phyloP scores from a whole-genome alignment of 92 coral and sea anemone genomes.

The Palythoa grandiflora region DNA sequence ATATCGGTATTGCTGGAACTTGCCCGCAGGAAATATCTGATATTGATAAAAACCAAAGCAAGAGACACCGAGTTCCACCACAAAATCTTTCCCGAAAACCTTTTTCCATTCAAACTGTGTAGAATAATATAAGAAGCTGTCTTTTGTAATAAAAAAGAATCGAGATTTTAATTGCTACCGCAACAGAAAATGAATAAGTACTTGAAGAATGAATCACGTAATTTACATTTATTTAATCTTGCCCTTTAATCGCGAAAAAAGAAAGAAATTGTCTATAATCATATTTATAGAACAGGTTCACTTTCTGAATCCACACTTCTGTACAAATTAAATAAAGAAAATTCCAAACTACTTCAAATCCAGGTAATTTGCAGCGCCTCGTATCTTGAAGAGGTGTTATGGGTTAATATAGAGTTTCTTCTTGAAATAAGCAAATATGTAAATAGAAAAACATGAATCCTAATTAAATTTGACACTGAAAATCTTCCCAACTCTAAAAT shows the following conservation, averaged over 20 bases:
- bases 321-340: background rate
- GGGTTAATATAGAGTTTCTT: slow-evolving; percentile 9
- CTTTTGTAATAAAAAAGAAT: slow-evolving; percentile 22
- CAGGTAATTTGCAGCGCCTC: background rate
- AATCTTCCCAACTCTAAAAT: background rate
- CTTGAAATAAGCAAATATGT: slow-evolving; percentile 7
- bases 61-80: background rate
- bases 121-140: background rate
- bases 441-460: slow-evolving; percentile 24
- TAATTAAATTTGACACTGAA: slow-evolving; percentile 20
- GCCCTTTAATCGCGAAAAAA: background rate
- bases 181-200: slow-evolving; percentile 6
- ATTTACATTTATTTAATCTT: background rate
- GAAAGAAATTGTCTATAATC: background rate
- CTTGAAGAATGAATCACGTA: background rate
- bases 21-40: slow-evolving; percentile 8
- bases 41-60: slow-evolving; percentile 18
- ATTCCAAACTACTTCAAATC: background rate
- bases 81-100: background rate
- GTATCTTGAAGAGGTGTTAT: background rate
- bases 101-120: background rate
- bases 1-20: background rate
- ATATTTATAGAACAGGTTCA: background rate
- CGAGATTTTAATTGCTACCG: slow-evolving; percentile 2
- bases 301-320: background rate